Base-by-base conservation (phyloP, 2,797 vertebrate genomes). In the Cyclura pinguis region DNA sequence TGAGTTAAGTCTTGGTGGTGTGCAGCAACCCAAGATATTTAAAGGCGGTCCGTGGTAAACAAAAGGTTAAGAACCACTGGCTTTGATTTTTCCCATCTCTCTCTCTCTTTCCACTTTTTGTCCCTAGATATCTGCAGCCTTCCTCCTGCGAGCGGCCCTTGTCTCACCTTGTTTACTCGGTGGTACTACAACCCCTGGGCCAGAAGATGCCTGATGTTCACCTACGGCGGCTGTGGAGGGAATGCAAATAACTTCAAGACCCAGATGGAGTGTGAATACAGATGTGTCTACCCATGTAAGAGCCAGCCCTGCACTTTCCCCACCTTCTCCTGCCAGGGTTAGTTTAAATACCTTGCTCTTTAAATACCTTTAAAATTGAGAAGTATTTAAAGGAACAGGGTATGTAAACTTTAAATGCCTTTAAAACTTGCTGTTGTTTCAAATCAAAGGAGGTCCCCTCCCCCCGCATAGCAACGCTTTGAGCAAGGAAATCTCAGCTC, bases 141-240 rank as follows among this genome's bases (percentile, higher is more conserved):
- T 29, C 90, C 62, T 38, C 47, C 27, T 3, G 8, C 22, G 1
- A 0, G 1, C 0, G 86, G 90, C n/a, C 20, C 24, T 0, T 90
- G 89, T 8, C 7, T 55, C 1, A 62, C 76, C 74, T 18, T 16
- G 12, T 47, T 80, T 3, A 5, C 4, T 6, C 83, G 76, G 10
- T 92, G 64, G 86, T 84, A 82, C 62, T 93, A 86, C 29, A 59
- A 59, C 80, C 29, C 84, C 0, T 4, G 59, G n/a, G 14, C 67
- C 13, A 62, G 83, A 32, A 29, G 7, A 2, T 92, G 93, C 29
- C 52, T 35, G 80, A 3, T 0, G 0, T 92, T 93, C 67, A 1
- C 0, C 10, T 94, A 90, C 2, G 88, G 90, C 0, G 92, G 93
- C 14, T 94, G 93, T 4, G 2, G 0, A 12, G 90, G 93, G 7